Percentiles rank a stretch among this genome's conserved stretches.
phyloP scores from a whole-genome alignment of 53 echinoderm and acorn worm genomes.

The Paracentrotus lividus region DNA sequence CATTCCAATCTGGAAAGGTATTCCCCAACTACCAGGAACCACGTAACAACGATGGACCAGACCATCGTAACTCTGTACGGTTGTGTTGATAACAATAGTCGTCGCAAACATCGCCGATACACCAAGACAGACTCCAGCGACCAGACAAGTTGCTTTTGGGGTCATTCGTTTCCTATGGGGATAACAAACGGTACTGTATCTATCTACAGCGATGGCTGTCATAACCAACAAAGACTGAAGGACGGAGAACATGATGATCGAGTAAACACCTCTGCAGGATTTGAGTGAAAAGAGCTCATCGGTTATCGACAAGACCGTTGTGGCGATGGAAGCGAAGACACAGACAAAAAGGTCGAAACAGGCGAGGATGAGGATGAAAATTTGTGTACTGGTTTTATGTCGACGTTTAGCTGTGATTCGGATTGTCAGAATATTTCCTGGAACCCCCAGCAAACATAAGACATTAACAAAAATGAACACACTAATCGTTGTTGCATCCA shows the following conservation, averaged over 20 bases:
- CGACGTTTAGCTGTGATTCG: background rate
- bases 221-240: constrained; percentile 14
- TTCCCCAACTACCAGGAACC: background rate
- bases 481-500: constrained; percentile 3
- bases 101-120: background rate
- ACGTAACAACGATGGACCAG: background rate
- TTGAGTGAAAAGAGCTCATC: background rate
- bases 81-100: background rate
- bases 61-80: background rate
- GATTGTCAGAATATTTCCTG: constrained; percentile 26
- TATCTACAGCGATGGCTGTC: background rate
- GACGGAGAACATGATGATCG: background rate
- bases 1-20: constrained; percentile 1
- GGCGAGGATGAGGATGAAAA: constrained; percentile 29
- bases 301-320: background rate
- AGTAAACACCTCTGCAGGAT: background rate
- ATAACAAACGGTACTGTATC: background rate
- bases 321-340: background rate
- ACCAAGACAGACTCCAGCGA: background rate
- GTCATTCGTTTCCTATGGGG: background rate
- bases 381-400: background rate
- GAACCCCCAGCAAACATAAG: background rate
- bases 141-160: background rate
- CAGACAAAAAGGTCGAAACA: background rate
- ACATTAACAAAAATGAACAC: background rate